These are phyloP conservation scores for Troides aeacus DNA, from an alignment of 2,888 invertebrate species.

Conservation along the genomic window DNA sequence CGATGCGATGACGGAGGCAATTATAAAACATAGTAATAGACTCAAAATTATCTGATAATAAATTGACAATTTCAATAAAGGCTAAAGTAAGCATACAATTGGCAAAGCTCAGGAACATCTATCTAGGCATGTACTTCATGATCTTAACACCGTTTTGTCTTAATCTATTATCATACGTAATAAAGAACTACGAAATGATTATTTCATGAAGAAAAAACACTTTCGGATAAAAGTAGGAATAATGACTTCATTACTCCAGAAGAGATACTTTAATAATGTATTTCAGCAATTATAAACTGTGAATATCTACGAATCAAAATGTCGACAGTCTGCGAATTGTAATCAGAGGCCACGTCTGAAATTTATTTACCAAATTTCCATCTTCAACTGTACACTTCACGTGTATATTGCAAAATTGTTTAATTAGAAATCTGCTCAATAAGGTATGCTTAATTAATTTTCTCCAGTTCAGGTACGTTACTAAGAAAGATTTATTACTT, in stretches of 20 bases:
- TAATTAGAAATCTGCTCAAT: constrained; percentile 13
- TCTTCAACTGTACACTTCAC: constrained; percentile 6
- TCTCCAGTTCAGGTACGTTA: background rate
- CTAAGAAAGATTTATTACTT: constrained; percentile 17
- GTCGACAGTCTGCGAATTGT: background rate
- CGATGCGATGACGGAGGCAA: too few species aligned
- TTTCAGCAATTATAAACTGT: background rate
- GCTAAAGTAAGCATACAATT: too few species aligned
- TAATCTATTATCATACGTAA: too few species aligned
- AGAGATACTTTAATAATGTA: background rate
- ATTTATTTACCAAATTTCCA: background rate
- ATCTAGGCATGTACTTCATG: too few species aligned
- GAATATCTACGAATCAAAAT: background rate
- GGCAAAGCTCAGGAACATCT: too few species aligned
- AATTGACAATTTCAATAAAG: too few species aligned
- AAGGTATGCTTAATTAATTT: constrained; percentile 17
- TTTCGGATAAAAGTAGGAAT: too few species aligned
- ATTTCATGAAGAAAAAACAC: too few species aligned
- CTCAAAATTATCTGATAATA: too few species aligned
- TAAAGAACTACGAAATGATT: too few species aligned
- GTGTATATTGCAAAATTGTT: constrained; percentile 1
- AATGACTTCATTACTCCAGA: background rate
- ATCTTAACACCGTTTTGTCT: too few species aligned
- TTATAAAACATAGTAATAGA: too few species aligned
- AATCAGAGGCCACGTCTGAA: background rate